These are phyloP conservation scores for Borostomias antarcticus DNA, from an alignment of 2,797 vertebrate genomes.

Conservation along the genomic window DNA sequence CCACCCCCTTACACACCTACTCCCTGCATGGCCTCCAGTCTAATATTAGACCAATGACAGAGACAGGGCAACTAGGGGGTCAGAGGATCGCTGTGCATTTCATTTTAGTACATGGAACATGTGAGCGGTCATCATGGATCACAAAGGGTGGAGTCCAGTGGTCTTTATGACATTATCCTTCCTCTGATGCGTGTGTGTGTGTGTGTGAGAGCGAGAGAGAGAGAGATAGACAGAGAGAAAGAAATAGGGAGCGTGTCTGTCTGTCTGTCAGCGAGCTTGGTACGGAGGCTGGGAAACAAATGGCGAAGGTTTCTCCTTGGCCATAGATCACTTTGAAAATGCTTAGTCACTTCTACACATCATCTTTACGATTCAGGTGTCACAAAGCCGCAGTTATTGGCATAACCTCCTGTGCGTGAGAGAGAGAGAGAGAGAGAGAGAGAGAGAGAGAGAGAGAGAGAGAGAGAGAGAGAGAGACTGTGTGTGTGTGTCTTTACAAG, in stretches of 20 bases:
- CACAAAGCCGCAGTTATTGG: not conserved
- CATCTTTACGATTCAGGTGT: not conserved
- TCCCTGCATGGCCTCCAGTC: too few relatives aligned
- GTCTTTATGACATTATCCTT: too few relatives aligned
- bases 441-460: not conserved
- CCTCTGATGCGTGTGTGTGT: not conserved
- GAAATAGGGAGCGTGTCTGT: not conserved
- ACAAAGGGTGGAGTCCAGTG: not conserved
- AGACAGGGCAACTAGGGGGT: too few relatives aligned
- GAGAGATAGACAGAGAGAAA: not conserved
- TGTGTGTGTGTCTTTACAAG: too few relatives aligned
- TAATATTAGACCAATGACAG: too few relatives aligned
- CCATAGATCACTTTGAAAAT: constrained; percentile 13
- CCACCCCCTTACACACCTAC: too few relatives aligned
- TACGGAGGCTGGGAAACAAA: not conserved
- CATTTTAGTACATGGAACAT: not conserved
- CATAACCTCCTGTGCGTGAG: too few relatives aligned
- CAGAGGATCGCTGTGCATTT: not conserved
- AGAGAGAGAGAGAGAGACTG: constrained; percentile 8
- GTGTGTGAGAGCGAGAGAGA: not conserved
- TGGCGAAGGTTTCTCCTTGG: constrained; percentile 19
- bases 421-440: not conserved
- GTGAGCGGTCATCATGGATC: not conserved
- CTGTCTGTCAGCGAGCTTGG: not conserved
- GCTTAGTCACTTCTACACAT: constrained; percentile 14